These are phyloP conservation scores for Ptilodon capucinus DNA, from an alignment of 2,888 invertebrate species.

Conservation along the genomic window DNA sequence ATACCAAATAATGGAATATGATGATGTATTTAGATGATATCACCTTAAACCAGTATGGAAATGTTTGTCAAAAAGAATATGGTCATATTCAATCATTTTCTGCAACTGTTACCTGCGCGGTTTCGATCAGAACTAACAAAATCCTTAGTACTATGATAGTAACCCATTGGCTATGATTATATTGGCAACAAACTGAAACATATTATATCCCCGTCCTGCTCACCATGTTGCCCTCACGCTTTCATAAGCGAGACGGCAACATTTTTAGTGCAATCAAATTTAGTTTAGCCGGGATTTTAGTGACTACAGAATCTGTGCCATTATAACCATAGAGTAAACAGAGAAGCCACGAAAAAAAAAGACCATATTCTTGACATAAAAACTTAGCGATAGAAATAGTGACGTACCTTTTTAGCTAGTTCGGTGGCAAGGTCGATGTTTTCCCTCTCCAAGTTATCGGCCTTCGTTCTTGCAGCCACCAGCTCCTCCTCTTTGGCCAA, in stretches of 20 bases:
- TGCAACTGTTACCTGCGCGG: not conserved
- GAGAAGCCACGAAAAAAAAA: too few relatives aligned
- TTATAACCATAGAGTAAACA: too few relatives aligned
- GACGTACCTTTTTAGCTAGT: constrained; percentile 88
- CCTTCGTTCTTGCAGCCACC: constrained; percentile 92
- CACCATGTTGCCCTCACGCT: too few relatives aligned
- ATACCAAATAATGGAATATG: constrained; percentile 3
- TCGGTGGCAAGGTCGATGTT: constrained; percentile 93
- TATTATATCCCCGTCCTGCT: too few relatives aligned
- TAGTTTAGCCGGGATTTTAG: too few relatives aligned
- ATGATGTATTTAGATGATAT: not conserved
- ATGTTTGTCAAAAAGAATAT: not conserved
- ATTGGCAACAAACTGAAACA: too few relatives aligned
- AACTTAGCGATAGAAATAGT: not conserved
- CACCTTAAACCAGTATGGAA: not conserved
- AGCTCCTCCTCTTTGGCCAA: constrained; percentile 97
- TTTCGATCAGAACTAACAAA: too few relatives aligned
- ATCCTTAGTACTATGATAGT: too few relatives aligned
- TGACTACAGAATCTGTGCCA: too few relatives aligned
- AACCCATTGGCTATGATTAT: too few relatives aligned
- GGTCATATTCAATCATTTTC: not conserved
- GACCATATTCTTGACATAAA: not conserved
- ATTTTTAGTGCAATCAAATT: too few relatives aligned
- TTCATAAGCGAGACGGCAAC: too few relatives aligned
- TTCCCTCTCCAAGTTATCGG: constrained; percentile 94